These are phyloP conservation scores for Sesamia nonagrioides DNA, from an alignment of 1,140 invertebrate species.

Conservation along the genomic window DNA sequence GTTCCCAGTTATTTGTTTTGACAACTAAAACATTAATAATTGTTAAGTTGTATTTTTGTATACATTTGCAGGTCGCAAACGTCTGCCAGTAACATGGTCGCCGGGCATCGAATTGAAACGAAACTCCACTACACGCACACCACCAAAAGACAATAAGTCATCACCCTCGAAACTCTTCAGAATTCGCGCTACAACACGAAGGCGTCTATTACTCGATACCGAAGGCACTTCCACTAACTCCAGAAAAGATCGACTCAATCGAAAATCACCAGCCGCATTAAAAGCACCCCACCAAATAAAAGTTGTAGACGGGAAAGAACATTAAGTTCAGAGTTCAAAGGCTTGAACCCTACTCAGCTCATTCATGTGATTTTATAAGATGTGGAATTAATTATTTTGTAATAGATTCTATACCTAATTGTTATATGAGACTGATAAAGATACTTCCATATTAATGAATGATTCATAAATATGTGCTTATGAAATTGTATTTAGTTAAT, in stretches of 20 bases:
- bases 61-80: slow-evolving; percentile 85
- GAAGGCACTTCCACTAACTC: slow-evolving; percentile 83
- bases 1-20: no score
- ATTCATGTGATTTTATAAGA: slow-evolving; percentile 85
- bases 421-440: slow-evolving; percentile 42
- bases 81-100: slow-evolving; percentile 90
- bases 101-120: slow-evolving; percentile 90
- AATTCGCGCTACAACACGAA: slow-evolving; percentile 89
- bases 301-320: slow-evolving; percentile 71
- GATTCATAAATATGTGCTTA: no score
- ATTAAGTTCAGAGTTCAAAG: slow-evolving; percentile 74
- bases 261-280: slow-evolving; percentile 79
- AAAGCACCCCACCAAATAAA: slow-evolving; percentile 77
- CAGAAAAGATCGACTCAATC: slow-evolving; percentile 85
- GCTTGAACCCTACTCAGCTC: slow-evolving; percentile 91
- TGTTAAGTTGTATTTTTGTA: no score
- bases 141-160: slow-evolving; percentile 83
- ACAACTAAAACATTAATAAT: no score
- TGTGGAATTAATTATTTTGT: slow-evolving; percentile 4
- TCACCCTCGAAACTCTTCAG: slow-evolving; percentile 87
- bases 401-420: slow-evolving; percentile 49
- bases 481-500: no score
- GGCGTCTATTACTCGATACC: slow-evolving; percentile 88
- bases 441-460: not conserved
- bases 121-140: slow-evolving; percentile 87